These are phyloP conservation scores for Hypanus sabinus DNA, from an alignment of 2,113 vertebrate species.

Conservation along the genomic window DNA sequence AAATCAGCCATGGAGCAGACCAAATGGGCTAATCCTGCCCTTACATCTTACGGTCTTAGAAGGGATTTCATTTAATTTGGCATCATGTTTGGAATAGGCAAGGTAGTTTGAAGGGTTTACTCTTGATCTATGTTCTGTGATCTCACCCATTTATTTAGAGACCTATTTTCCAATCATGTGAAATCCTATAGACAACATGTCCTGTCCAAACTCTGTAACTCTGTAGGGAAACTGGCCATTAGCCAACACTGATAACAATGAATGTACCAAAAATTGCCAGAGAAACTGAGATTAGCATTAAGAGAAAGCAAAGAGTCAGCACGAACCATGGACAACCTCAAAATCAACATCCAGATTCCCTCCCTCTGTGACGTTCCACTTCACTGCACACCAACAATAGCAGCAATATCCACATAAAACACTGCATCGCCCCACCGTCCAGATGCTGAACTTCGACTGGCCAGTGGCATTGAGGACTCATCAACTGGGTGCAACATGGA, in stretches of 20 bases:
- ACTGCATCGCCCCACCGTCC: not conserved
- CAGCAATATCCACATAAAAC: not conserved
- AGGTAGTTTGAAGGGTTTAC: too few species aligned
- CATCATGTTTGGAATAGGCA: too few species aligned
- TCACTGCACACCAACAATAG: not conserved
- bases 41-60: too few species aligned
- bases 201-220: not conserved
- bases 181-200: not conserved
- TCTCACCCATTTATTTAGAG: too few species aligned
- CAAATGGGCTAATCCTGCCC: too few species aligned
- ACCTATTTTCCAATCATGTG: too few species aligned
- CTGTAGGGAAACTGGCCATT: not conserved
- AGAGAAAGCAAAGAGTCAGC: not conserved
- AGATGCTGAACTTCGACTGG: not conserved
- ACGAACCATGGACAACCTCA: not conserved
- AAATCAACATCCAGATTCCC: not conserved
- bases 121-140: too few species aligned
- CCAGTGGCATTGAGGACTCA: not conserved
- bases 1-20: too few species aligned
- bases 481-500: not conserved
- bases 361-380: not conserved
- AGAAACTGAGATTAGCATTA: not conserved
- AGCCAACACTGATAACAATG: not conserved
- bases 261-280: not conserved
- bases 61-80: too few species aligned